Evolutionary conservation across 2,888 invertebrate genomes (phyloP), one percentile per base, ranked within the genome.

Genomic region (Catotricha subobsoleta): DNA sequence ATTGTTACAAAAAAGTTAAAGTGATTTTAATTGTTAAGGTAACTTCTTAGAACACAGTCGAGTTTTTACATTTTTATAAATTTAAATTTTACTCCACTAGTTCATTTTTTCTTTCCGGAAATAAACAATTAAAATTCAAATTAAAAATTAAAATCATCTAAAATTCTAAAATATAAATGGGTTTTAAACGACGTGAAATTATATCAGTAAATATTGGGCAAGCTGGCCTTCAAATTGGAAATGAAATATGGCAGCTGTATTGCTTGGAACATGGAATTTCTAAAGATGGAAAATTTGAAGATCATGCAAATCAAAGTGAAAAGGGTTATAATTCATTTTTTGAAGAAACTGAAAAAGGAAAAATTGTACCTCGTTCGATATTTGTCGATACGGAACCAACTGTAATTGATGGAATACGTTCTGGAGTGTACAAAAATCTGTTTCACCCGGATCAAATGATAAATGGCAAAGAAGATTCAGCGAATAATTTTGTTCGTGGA

Each of bases 361-460:
- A 87, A 59, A 83, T 86, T 69, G 88, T 90, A 38, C 91, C 91
- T 1, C 68, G 90, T 45, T 77, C 80, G 2, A 72, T 86, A 27
- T 82, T 87, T 71, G 80, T 88, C 39, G 88, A 90, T 55, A 68
- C 88, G 44, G 88, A 90, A 58, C 80, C 84, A 23, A 86, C 86
- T 37, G 88, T 90, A 40, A 80, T 90, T 36, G 71, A 72, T 51
- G 69, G 70, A 49, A 64, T 70, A n/a, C 67, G 65, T 55, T 48
- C 48, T 54, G 80, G 81, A 7, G 70, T 72, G 41, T 84, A 81
- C 56, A 71, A 76, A 3, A 75, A 78, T 51, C 65, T 84, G 20
- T 84, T 80, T 63, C 82, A 84, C 55, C 83, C 84, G 0, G 82
- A 83, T 53, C 83, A 84, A 59, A 63, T 86, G 48, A 80, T 84